Evolutionary conservation across 2,888 invertebrate species (phyloP), one percentile per base, ranked within the genome.

Genomic region (Heteromurus nitidus): DNA sequence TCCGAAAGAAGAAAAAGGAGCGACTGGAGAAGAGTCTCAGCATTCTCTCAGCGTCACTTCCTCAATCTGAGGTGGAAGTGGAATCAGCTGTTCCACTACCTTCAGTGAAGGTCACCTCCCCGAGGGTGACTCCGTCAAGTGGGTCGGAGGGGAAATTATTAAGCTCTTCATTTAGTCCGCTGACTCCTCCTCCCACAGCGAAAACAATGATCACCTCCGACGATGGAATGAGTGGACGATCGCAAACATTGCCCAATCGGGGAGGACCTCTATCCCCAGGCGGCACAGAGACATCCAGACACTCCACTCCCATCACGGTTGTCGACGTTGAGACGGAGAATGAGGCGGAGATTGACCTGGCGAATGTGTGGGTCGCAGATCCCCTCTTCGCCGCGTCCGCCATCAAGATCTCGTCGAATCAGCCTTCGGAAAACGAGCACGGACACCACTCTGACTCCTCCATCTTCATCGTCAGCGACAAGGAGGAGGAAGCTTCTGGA

Each of bases 321-420:
- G 72, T 50, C 68, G 69, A 77, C 44, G 64, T 18, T 55, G 76
- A 83, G 42, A 77, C 73, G 30, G 65, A 53, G 22, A 75, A 50
- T 1, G 68, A 65, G 22, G 80, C 72, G 68, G 83, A 83, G 44
- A 69, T 47, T 58, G 84, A 82, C 60, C 42, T 50, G 11, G 69
- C 36, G 11, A 80, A 73, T 24, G 55, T n/a, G n/a, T 85, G 85
- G 85, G 82, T 82, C 28, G 65, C 84, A 7, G 81, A 84, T 60
- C 85, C 85, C 16, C 72, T 81, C 58, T 84, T 81, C 79, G 85
- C 85, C n/a, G 85, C 82, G 13, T 76, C 80, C 3, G 85, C 85
- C 0, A 79, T 84, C 28, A 83, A 83, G 28, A 36, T 79, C 16
- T 9, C 26, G 20, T 72, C 72, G 18, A 72, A 44, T 20, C 79